Evolutionary conservation across 1,140 invertebrate species (phyloP), one percentile per base, ranked within the genome.

Genomic region (Dreissena polymorpha): DNA sequence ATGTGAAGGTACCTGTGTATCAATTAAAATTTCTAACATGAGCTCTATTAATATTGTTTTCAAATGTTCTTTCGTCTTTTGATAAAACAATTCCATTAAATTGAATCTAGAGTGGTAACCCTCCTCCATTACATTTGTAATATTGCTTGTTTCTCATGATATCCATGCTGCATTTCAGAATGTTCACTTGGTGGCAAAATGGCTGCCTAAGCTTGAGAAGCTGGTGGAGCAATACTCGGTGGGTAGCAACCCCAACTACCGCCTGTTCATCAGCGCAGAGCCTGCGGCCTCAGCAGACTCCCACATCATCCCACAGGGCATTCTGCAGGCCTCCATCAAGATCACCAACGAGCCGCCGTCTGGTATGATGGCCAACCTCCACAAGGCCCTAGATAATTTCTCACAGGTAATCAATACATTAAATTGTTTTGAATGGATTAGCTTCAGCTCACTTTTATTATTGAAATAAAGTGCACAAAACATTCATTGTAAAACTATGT

Each of bases 331-430:
- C 0, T 97, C 97, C 6, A 98, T 99, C 75, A 99, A 99, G 94
- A 98, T 99, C 60, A 99, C 98, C 1, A 99, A 99, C 92, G 98
- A 99, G 92, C 97, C 98, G 25, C 98, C 98, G 12, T 97, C 97
- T 10, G 98, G 98, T 27, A 99, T 99, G 97, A 96, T 96, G 93
- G 98, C 98, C 13, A 99, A 99, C 94, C 94, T 99, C 0, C 98
- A 99, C 92, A 98, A 99, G 93, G 97, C 98, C 0, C 91, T 99
- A 25, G 97, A 98, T 89, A 98, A 99, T 92, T 99, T 99, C 91
- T 96, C 95, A 71, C 97, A 94, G 91, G 93, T 93, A 68, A 78
- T 25, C 39, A 67, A 55, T 39, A 8, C 39, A 39, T 39, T 39
- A 2, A 5, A 39, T 39, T 39, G 8, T 39, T 39, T 39, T 39